Base-by-base conservation (phyloP, 2,797 vertebrate species). In the Aratinga solstitialis region DNA sequence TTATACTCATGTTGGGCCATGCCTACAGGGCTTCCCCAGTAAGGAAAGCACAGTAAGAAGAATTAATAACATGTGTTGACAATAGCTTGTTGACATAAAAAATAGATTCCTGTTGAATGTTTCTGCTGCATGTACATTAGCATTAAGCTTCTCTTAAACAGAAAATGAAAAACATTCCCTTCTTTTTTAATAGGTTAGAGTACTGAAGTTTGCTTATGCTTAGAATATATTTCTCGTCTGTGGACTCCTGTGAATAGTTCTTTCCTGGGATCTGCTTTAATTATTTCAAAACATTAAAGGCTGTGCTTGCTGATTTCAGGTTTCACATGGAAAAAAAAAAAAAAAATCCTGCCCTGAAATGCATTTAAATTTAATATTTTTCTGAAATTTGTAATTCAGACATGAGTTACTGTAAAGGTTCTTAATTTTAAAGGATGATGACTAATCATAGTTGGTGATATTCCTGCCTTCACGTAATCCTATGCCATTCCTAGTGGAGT, bases 211-310 rank as follows among this genome's bases (percentile, higher is more conserved):
- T 93, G 10, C 38, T 87, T 88, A 54, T 68, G 34, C 43, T 30
- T 50, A 82, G 47, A 51, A 85, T 40, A 13, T 48, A 75, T 77
- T 97, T 84, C 47, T 78, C 78, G 21, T 27, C n/a, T 71, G 21
- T 14, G 47, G 78, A 61, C n/a, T 75, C 56, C 56, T 30, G 17
- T 81, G 56, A 89, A 68, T 50, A 58, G 61, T n/a, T 10, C 18
- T 94, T 96, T 94, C 13, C 36, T 90, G 58, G 62, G 51, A 29
- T 93, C 58, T 96, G 71, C 38, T 89, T 94, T 94, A 92, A 94
- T 97, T 94, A 93, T 95, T 95, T 97, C 84, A 96, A 95, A 92
- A 61, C 21, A 61, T 66, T 95, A 89, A 82, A 89, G 56, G 50
- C 45, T 95, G 54, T 73, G 43, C 21, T 69, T 87, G 43, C 13